A percentile compares a stretch with the other conserved stretches of the same genome.
phyloP scores from a whole-genome alignment of 2,888 invertebrate species.

The Ceriagrion tenellum region DNA sequence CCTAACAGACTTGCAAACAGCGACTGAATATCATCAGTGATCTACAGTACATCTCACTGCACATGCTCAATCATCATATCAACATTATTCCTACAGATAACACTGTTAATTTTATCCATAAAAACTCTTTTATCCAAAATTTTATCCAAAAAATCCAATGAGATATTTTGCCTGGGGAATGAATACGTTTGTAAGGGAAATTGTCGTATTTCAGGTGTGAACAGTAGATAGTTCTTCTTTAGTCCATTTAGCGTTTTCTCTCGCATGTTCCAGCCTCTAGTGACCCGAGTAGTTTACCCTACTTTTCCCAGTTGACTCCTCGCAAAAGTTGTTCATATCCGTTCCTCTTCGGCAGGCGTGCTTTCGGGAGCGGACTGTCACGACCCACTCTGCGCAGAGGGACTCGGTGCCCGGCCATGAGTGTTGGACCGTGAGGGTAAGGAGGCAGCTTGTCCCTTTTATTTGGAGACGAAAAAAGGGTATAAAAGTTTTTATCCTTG shows the following conservation, averaged over 20 bases:
- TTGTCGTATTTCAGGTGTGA: too few relatives aligned
- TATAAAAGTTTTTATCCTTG: not conserved
- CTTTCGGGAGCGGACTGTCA: slow-evolving; percentile 20
- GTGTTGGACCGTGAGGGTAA: slow-evolving; percentile 24
- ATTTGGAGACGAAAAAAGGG: not conserved
- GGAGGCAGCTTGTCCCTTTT: not conserved
- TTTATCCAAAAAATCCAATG: too few relatives aligned
- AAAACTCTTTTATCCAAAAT: too few relatives aligned
- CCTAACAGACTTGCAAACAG: too few relatives aligned
- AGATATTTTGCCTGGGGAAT: too few relatives aligned
- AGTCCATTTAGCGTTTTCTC: not conserved
- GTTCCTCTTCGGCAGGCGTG: slow-evolving; percentile 4
- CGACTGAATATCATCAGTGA: too few relatives aligned
- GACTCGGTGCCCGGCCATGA: slow-evolving; percentile 22
- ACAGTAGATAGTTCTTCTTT: too few relatives aligned
- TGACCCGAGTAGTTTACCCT: not conserved
- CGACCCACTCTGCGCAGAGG: not conserved
- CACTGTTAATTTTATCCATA: too few relatives aligned
- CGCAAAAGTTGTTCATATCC: not conserved
- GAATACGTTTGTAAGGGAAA: too few relatives aligned
- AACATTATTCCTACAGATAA: too few relatives aligned
- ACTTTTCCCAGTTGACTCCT: not conserved
- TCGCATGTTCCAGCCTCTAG: not conserved
- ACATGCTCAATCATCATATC: too few relatives aligned
- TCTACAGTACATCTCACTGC: too few relatives aligned